Evolutionary conservation across 1,140 invertebrate species (phyloP).

Genomic region (Bathynomus jamesi): DNA sequence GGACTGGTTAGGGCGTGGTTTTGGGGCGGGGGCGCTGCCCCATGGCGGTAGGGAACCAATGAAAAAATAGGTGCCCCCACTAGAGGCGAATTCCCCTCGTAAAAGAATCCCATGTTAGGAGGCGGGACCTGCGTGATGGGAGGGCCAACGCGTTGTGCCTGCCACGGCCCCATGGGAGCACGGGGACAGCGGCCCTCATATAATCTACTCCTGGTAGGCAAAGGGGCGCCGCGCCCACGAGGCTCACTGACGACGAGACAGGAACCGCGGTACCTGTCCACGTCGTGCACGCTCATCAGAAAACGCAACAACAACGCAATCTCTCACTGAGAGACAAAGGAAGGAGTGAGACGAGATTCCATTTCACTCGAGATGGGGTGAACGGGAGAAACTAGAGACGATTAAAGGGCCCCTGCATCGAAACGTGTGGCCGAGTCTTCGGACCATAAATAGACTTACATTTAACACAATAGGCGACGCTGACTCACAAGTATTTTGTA

Average conservation of each 20-base stretch:
- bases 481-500: too few species aligned
- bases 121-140: neutral
- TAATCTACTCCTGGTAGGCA: neutral
- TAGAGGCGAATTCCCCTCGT: neutral
- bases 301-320: neutral
- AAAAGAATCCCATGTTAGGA: neutral
- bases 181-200: slow-evolving; percentile 11
- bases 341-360: too few species aligned
- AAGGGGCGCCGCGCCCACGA: neutral
- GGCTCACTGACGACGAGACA: slow-evolving; percentile 24
- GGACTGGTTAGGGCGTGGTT: neutral
- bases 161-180: slow-evolving; percentile 1
- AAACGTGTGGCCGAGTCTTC: too few species aligned
- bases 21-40: neutral
- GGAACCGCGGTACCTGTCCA: slow-evolving; percentile 26
- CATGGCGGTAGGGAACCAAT: neutral
- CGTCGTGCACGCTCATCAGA: slow-evolving; percentile 20
- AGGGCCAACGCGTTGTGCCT: slow-evolving; percentile 44
- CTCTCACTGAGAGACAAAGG: too few species aligned
- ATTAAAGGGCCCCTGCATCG: too few species aligned
- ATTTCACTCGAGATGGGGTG: too few species aligned
- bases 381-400: too few species aligned
- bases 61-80: neutral
- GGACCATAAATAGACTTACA: too few species aligned
- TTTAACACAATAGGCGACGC: too few species aligned